A percentile compares a stretch with the other conserved stretches of the same genome.
These are phyloP conservation scores for Cyphomyrus plagiostoma DNA, from an alignment of 2,113 vertebrate genomes.

Conservation along the genomic window DNA sequence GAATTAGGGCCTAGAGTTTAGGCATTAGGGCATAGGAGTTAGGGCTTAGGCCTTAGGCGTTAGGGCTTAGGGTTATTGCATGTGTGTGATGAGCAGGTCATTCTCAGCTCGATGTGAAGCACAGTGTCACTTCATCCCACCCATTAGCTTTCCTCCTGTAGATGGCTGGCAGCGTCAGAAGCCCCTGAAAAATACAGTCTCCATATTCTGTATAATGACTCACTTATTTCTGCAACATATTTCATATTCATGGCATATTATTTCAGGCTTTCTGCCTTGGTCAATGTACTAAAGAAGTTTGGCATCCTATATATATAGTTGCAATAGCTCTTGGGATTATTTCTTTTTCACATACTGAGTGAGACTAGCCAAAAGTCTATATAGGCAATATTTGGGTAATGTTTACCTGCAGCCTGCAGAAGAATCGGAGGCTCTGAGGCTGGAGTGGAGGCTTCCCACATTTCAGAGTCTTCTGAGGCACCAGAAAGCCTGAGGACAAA, in stretches of 20 bases:
- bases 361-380: background rate
- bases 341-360: background rate
- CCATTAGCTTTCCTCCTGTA: background rate
- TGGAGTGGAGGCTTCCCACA: background rate
- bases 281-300: background rate
- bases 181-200: background rate
- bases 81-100: background rate
- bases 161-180: background rate
- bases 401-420: background rate
- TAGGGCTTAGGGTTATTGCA: background rate
- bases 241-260: background rate
- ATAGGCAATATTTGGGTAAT: background rate
- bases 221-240: background rate
- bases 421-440: background rate
- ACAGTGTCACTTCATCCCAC: background rate
- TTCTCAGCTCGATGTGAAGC: background rate
- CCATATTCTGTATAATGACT: background rate
- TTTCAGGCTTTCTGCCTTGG: background rate
- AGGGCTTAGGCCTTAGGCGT: background rate
- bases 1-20: background rate
- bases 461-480: slow-evolving; percentile 9
- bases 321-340: background rate
- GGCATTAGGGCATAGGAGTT: background rate
- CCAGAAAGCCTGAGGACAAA: slow-evolving; percentile 21
- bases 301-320: background rate